These are phyloP conservation scores for Thamnophis elegans DNA, from an alignment of 2,797 vertebrate genomes.

Conservation along the genomic window DNA sequence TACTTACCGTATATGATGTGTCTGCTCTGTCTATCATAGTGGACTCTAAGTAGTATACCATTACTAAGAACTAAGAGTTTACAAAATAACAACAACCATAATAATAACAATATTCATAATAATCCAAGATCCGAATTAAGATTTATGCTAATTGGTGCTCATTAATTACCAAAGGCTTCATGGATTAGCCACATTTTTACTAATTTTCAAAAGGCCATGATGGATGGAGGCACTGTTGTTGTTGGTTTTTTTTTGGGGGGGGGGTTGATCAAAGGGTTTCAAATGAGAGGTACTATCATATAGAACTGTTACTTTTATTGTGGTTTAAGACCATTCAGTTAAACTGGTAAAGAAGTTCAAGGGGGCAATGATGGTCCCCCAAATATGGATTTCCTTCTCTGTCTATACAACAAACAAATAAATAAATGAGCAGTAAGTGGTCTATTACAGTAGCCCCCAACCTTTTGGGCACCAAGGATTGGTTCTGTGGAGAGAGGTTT, in stretches of 20 bases:
- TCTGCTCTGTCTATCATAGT: not conserved
- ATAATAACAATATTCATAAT: not conserved
- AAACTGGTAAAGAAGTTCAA: not conserved
- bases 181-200: not conserved
- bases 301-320: not conserved
- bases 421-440: not conserved
- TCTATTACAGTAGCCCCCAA: not conserved
- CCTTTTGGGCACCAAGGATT: no score
- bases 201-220: not conserved
- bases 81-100: not conserved
- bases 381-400: not conserved
- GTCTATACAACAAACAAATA: not conserved
- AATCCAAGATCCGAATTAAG: not conserved
- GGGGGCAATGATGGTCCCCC: not conserved
- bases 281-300: not conserved
- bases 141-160: not conserved
- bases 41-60: not conserved
- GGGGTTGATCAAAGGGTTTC: not conserved
- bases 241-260: not conserved
- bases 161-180: not conserved
- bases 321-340: not conserved
- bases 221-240: not conserved
- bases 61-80: not conserved
- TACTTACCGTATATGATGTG: not conserved
- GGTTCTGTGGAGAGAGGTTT: no score